phyloP scores from a whole-genome alignment of 2,113 vertebrate species.

The Antidorcas marsupialis region DNA sequence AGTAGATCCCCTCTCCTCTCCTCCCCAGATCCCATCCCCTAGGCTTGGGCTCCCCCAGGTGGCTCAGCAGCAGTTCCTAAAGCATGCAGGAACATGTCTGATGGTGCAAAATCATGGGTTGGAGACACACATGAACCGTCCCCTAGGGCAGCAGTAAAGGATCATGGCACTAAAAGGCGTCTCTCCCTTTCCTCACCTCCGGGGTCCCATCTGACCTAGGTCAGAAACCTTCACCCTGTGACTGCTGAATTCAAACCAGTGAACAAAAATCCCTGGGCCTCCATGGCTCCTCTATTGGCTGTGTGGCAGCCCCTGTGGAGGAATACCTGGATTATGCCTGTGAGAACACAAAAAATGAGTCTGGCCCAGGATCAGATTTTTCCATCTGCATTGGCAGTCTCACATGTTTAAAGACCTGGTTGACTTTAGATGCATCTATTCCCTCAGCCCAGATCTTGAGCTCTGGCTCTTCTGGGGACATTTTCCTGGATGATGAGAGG shows the following conservation, averaged over 20 bases:
- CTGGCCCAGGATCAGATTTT: conserved; percentile 42
- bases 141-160: conserved; percentile 50
- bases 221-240: conserved; percentile 18
- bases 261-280: conserved; percentile 31
- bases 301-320: conserved; percentile 13
- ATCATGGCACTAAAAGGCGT: conserved; percentile 64
- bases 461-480: conserved; percentile 36
- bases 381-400: conserved; percentile 33
- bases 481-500: conserved; percentile 52
- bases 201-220: not conserved
- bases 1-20: conserved; percentile 56
- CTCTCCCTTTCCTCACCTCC: conserved; percentile 34
- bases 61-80: conserved; percentile 70
- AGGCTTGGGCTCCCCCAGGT: conserved; percentile 73
- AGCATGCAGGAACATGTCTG: conserved; percentile 73
- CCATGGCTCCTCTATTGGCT: conserved; percentile 3
- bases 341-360: conserved; percentile 35
- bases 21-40: conserved; percentile 55
- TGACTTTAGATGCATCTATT: conserved; percentile 48
- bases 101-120: conserved; percentile 75
- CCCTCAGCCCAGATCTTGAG: conserved; percentile 22
- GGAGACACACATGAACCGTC: conserved; percentile 64
- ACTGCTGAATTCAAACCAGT: conserved; percentile 44
- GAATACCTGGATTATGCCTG: not conserved
- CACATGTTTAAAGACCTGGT: conserved; percentile 66